A percentile compares a stretch with the other conserved stretches of the same genome.
Conservation (phyloP, 2,888 invertebrate species). For the Fissipunctia ypsillon region DNA sequence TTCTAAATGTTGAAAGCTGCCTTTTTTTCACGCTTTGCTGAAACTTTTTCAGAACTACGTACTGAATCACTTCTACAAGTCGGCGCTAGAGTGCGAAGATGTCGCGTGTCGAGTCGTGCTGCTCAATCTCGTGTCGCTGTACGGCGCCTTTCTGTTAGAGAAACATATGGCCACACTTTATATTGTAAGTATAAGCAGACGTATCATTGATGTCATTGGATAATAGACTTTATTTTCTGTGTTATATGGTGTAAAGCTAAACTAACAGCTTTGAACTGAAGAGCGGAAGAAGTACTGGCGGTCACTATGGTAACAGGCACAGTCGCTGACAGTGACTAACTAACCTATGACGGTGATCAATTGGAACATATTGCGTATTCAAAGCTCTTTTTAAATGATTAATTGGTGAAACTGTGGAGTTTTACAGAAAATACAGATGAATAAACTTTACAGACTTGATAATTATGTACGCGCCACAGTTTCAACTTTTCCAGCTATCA, state of each 20-base stretch:
- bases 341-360: too few species aligned
- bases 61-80: constrained; percentile 87
- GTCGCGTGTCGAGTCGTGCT: constrained; percentile 88
- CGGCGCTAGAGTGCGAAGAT: constrained; percentile 85
- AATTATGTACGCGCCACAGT: too few species aligned
- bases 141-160: constrained; percentile 93
- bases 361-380: too few species aligned
- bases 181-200: constrained; percentile 79
- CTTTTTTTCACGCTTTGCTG: neutral
- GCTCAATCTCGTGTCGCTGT: constrained; percentile 91
- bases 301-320: neutral
- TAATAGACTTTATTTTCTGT: neutral
- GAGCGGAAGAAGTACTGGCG: neutral
- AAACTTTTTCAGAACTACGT: constrained; percentile 87
- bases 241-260: neutral
- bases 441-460: too few species aligned
- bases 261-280: neutral
- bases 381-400: too few species aligned
- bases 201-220: neutral
- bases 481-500: too few species aligned
- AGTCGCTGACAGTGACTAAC: too few species aligned
- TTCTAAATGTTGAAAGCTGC: too few species aligned
- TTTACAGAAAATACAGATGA: too few species aligned
- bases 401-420: too few species aligned
- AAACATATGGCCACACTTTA: constrained; percentile 94